Evolutionary conservation across 2,113 vertebrate genomes (phyloP), one percentile per base, ranked within the genome.

Genomic region (Gobiocypris rarus): DNA sequence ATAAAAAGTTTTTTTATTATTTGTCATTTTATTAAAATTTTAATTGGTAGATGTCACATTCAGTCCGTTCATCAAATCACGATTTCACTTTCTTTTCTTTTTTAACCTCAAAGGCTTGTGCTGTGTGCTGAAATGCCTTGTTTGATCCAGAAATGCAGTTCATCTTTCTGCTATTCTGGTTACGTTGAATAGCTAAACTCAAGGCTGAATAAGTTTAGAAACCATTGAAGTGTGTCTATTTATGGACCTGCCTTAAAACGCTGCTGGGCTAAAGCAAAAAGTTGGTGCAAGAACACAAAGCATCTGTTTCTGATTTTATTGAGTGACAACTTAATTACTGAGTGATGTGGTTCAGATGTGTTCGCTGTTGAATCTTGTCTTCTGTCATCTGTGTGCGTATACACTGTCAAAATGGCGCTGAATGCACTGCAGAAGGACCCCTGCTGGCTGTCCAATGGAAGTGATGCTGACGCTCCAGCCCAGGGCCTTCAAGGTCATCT

Each of bases 401-500:
- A 11, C 58, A 19, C 9, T n/a, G 24, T 76, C 31, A 38, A 56
- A 58, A 59, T 50, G n/a, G n/a, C n/a, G 0, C 11, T 9, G 14
- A n/a, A 61, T 7, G 1, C 9, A 43, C 38, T 34, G 73, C 78
- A 52, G 83, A 24, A 75, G 11, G 22, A 43, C 82, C 45, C 17
- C 75, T 78, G n/a, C 75, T 79, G 83, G 4, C 19, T 76, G 73
- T 61, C 52, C 8, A 71, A 17, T 48, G 58, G 19, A 48, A 82
- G 54, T 61, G 81, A 71, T 11, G 45, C 81, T 83, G 58, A 58
- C 6, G 22, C 4, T 71, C 54, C 52, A 43, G 31, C 70, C 14
- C 19, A 70, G 80, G 78, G 65, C 22, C 26, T 81, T 76, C 71
- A 83, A 85, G 83, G 86, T 80, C 80, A 85, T 14, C 22, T 50